Base-by-base conservation (phyloP, 2,888 invertebrate genomes). In the Panorpa germanica region DNA sequence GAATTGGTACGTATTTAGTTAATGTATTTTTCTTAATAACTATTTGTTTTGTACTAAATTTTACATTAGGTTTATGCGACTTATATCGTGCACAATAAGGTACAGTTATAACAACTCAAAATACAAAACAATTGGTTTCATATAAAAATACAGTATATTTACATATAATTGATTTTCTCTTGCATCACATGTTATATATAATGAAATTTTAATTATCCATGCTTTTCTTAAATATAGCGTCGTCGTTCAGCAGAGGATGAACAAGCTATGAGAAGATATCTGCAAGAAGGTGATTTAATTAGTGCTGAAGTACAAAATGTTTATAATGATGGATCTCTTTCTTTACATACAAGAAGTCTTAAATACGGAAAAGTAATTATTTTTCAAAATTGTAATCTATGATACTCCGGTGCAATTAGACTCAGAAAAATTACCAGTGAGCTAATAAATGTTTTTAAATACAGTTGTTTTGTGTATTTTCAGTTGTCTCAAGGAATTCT, bases 251-350 rank as follows among this genome's bases (percentile, higher is more conserved):
- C 75, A 4, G 93, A 98, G 59, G 98, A 99, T 61, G 96, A 98
- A 51, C 78, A 91, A 48, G 81, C 85, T 65, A 98, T 98, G 98
- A 63, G 96, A 31, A 76, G 81, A 38, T 91, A 90, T 52, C 58
- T 95, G 27, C 75, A 80, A 49, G 91, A 93, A 55, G 91, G 91
- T 11, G 98, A 98, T 56, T 62, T 98, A 2, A 86, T 98, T 35
- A 91, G 91, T 56, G 96, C 95, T 4, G 95, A 98, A 61, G 95
- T 98, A 1, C 93, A 96, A 49, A 85, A 76, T 48, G 70, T 91
- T 4, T 85, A 74, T 48, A 68, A 74, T 29, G 96, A 98, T 57
- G 93, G 96, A 2, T 73, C 85, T 1, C 55, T 98, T 11, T 85
- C 90, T 0, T 55, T 98, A 9, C 95, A 98, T 47, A 95, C 96